These are phyloP conservation scores for Mycetomoellerius zeteki DNA, from an alignment of 1,140 invertebrate genomes.

Conservation along the genomic window DNA sequence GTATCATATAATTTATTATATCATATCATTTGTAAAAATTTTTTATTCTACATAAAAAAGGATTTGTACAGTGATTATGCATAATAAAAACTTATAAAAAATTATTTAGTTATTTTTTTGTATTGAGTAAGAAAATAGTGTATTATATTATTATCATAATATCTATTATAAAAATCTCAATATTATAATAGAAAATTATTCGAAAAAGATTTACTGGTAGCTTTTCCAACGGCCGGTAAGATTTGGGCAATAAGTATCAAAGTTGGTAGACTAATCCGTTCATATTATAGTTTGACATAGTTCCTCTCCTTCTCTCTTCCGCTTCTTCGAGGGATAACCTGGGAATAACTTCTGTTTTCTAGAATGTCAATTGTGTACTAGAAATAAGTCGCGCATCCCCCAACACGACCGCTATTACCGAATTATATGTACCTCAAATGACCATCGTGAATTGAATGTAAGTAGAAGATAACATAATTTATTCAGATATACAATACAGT, in stretches of 20 bases:
- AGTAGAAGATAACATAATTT: background rate
- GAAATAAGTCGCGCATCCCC: conserved; percentile 54
- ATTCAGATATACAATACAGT: background rate
- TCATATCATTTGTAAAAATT: background rate
- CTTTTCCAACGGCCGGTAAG: background rate
- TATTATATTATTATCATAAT: background rate
- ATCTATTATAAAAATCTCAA: background rate
- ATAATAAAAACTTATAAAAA: background rate
- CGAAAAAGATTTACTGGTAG: background rate
- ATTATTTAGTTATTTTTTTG: conserved; percentile 7
- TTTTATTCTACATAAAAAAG: background rate
- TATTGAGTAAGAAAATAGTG: background rate
- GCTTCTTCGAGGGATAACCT: conserved; percentile 37
- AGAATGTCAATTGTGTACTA: conserved; percentile 64
- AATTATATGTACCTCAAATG: background rate
- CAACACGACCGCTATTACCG: conserved; percentile 18
- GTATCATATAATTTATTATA: background rate
- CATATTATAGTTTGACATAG: conserved; percentile 56
- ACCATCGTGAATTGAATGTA: background rate
- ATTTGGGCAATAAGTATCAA: background rate
- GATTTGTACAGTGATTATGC: background rate
- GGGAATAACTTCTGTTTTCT: conserved; percentile 64
- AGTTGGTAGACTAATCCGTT: conserved; percentile 45
- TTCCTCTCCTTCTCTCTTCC: background rate
- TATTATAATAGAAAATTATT: background rate